Evolutionary conservation across 1,140 invertebrate genomes (phyloP).

Genomic region (Tetramorium alpestre): DNA sequence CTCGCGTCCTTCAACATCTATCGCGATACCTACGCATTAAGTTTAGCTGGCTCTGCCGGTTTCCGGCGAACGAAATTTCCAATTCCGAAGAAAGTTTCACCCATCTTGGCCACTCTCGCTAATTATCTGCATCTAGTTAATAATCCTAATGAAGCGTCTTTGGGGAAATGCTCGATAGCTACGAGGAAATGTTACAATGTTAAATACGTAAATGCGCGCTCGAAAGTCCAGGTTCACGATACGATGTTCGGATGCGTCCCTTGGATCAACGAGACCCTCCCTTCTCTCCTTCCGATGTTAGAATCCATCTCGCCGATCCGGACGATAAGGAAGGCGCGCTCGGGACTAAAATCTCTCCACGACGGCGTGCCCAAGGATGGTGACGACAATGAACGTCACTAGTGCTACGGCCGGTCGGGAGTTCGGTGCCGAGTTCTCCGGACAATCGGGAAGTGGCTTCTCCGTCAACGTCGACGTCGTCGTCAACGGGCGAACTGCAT

Average conservation of each 20-base stretch:
- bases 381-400: neutral
- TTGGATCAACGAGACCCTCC: neutral
- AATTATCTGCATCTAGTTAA: constrained; percentile 41
- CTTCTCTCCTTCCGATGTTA: neutral
- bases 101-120: neutral
- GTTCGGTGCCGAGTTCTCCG: neutral
- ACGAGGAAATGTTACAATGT: constrained; percentile 6
- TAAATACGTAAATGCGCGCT: constrained; percentile 61
- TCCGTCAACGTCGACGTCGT: constrained; percentile 22
- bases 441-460: constrained; percentile 56
- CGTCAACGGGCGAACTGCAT: neutral
- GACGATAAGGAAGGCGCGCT: neutral
- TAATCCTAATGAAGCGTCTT: constrained; percentile 19
- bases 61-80: constrained; percentile 6
- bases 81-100: neutral
- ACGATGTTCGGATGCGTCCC: neutral
- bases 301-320: neutral
- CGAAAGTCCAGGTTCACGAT: constrained; percentile 22
- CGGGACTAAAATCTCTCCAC: constrained; percentile 10
- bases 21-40: constrained; percentile 52
- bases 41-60: constrained; percentile 27
- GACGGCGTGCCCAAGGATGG: neutral
- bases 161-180: constrained; percentile 24
- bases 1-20: neutral
- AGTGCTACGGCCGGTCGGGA: neutral